Base-by-base conservation (phyloP, 2,113 vertebrate species). In the Pelecanoides urinatrix region DNA sequence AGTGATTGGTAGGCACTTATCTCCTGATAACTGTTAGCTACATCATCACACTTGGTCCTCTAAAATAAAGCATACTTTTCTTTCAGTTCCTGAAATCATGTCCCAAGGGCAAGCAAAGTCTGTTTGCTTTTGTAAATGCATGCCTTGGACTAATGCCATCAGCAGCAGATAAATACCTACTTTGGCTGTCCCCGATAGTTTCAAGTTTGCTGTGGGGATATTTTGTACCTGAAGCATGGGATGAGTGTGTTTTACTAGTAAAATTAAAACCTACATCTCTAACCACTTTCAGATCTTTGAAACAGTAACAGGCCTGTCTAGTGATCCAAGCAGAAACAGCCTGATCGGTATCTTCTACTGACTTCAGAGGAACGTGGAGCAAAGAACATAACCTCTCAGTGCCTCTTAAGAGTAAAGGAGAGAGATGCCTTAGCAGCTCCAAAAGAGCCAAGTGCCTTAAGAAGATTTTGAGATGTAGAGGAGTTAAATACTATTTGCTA, bases 141-240 rank as follows among this genome's bases (percentile, higher is more conserved):
- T 74, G 86, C n/a, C 38, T 47, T 74, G 65, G 55, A 81, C 55
- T 79, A 62, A 59, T 4, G 21, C 40, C 61, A 78, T 34, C 34
- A 71, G 40, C 34, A 56, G 7, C 53, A 91, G 11, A 11, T 49
- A 90, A 92, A 73, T 26, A 76, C 8, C 78, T 63, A 18, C 38
- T 77, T 55, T 18, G 72, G 38, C 44, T 58, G 10, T 26, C 44
- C 79, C n/a, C 32, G 34, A 23, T 16, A 78, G 32, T 55, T 67
- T 72, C 0, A 0, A 76, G 40, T 38, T 83, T 74, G 32, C 40
- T 40, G 6, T 53, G 42, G n/a, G 17, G 30, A 30, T 68, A 56
- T 56, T 92, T 65, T 82, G 27, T 32, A 71, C 6, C 40, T 77
- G 45, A 83, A 62, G 34, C n/a, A 73, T 3, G 32, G 34, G 13